Percentiles rank a stretch among this genome's conserved stretches.
Evolutionary conservation across 2,113 vertebrate species (phyloP).

Genomic region (Paradoxurus hermaphroditus): DNA sequence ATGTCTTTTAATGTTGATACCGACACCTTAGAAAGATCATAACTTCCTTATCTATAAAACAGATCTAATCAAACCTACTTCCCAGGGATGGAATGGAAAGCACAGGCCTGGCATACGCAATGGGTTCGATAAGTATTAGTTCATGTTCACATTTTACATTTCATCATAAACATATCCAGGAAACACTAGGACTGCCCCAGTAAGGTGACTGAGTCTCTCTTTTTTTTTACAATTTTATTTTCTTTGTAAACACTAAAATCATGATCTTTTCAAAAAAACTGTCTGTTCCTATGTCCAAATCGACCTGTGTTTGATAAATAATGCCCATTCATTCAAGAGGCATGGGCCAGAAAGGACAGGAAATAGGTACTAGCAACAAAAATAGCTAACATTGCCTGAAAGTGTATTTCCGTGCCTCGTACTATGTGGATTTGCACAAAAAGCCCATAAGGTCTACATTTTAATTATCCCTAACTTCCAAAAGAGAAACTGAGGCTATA

Average conservation of each 20-base stretch:
- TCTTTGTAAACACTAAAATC: slow-evolving; percentile 21
- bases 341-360: neutral
- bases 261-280: neutral
- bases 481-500: neutral
- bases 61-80: neutral
- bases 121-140: neutral
- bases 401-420: neutral
- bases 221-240: neutral
- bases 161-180: neutral
- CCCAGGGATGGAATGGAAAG: neutral
- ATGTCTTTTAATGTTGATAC: neutral
- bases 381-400: neutral
- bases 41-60: neutral
- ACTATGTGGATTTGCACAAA: neutral
- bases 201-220: neutral
- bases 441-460: neutral
- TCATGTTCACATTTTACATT: neutral
- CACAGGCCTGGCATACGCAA: neutral
- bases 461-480: slow-evolving; percentile 16
- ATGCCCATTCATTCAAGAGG: neutral
- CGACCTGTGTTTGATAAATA: neutral
- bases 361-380: neutral
- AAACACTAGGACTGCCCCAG: neutral
- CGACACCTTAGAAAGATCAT: neutral
- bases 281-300: neutral